Percentiles rank a stretch among this genome's conserved stretches.
phyloP scores from a whole-genome alignment of 1,140 invertebrate genomes.

The Macrosteles quadrilineatus region DNA sequence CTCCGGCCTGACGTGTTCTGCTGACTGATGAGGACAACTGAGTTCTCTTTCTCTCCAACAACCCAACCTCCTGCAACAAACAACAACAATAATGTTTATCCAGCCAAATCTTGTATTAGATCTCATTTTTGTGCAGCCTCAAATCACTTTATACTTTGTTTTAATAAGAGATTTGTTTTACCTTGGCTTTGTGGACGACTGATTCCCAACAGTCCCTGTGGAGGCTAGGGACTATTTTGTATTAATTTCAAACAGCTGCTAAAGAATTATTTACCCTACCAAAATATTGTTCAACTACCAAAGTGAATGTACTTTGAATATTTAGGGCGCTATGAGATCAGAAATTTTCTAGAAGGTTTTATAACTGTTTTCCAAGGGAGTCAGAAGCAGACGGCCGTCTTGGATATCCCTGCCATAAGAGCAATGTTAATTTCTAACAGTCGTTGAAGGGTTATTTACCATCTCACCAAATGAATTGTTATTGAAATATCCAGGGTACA shows the following conservation, averaged over 20 bases:
- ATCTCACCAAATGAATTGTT: too few relatives aligned
- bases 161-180: neutral
- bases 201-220: neutral
- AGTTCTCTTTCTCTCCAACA: slow-evolving; percentile 1
- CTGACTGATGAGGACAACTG: neutral
- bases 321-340: too few relatives aligned
- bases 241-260: neutral
- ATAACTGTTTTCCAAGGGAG: too few relatives aligned
- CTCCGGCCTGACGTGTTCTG: neutral
- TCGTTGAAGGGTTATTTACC: too few relatives aligned
- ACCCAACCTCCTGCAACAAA: slow-evolving; percentile 5
- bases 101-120: neutral
- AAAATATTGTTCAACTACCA: too few relatives aligned
- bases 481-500: too few relatives aligned
- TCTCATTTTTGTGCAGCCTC: neutral
- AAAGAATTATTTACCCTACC: too few relatives aligned
- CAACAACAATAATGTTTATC: neutral
- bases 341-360: too few relatives aligned
- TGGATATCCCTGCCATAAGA: too few relatives aligned
- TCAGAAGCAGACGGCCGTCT: too few relatives aligned
- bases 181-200: neutral
- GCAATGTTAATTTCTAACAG: too few relatives aligned
- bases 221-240: neutral
- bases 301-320: too few relatives aligned
- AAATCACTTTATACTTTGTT: neutral